Conservation (phyloP, 2,888 invertebrate genomes). For the Lumbricus terrestris region DNA sequence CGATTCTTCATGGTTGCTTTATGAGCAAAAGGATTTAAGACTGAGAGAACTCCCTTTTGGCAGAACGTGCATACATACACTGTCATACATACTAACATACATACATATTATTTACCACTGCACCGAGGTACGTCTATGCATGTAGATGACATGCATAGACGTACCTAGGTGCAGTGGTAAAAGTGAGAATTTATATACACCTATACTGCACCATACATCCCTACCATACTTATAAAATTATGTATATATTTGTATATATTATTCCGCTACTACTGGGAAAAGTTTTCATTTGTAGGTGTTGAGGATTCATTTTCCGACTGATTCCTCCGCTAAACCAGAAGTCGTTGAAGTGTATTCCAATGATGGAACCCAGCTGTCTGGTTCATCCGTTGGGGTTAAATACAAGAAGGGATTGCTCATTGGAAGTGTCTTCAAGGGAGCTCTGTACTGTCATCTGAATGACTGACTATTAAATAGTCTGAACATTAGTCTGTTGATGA, state of each 20-base stretch:
- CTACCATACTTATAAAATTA: no score
- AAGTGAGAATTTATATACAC: no score
- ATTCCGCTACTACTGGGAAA: background rate
- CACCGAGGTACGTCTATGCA: no score
- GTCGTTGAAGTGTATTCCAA: slow-evolving; percentile 16
- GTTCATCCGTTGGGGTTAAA: slow-evolving; percentile 14
- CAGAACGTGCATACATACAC: no score
- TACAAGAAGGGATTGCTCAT: slow-evolving; percentile 12
- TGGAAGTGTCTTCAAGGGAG: background rate
- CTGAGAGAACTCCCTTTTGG: no score
- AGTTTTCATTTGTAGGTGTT: background rate
- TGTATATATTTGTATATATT: background rate
- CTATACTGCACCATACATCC: no score
- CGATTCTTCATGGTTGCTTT: no score
- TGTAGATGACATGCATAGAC: no score
- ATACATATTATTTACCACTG: no score
- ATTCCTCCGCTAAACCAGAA: background rate
- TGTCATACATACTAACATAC: no score
- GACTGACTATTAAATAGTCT: background rate
- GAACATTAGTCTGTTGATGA: background rate
- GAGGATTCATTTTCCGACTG: background rate
- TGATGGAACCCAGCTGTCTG: slow-evolving; percentile 20
- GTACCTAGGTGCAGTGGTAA: no score
- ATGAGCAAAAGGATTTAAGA: no score
- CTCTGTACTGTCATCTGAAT: slow-evolving; percentile 6